Evolutionary conservation across 2,113 vertebrate genomes (phyloP).

Genomic region (Otolemur garnettii): DNA sequence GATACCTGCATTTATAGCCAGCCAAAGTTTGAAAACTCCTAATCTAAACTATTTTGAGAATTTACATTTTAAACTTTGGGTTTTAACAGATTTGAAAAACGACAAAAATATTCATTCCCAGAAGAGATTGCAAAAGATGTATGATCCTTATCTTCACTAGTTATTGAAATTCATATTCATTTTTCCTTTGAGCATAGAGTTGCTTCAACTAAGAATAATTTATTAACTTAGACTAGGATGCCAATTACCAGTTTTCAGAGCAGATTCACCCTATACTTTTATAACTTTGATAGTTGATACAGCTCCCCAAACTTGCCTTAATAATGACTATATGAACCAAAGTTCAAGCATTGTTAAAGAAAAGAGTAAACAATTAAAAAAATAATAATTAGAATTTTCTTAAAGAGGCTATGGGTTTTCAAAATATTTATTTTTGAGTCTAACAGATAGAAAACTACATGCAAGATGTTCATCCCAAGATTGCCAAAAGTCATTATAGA

Average conservation of each 20-base stretch:
- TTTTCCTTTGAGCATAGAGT: constrained; percentile 61
- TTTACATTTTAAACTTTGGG: constrained; percentile 4
- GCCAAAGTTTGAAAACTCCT: constrained; percentile 13
- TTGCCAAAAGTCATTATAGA: constrained; percentile 5
- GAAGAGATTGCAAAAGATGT: constrained; percentile 63
- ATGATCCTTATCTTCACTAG: constrained; percentile 55
- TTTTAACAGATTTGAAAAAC: constrained; percentile 53
- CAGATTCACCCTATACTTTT: constrained; percentile 42
- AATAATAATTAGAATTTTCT: background rate
- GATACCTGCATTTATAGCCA: background rate
- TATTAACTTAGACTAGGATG: constrained; percentile 66
- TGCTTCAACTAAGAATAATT: constrained; percentile 70
- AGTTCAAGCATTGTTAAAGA: background rate
- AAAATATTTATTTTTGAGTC: background rate
- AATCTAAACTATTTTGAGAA: constrained; percentile 11
- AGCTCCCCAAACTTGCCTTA: background rate
- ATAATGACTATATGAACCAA: constrained; percentile 40
- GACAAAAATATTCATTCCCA: constrained; percentile 69
- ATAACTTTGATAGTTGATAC: constrained; percentile 49
- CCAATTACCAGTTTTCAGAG: constrained; percentile 68
- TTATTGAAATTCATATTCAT: constrained; percentile 72
- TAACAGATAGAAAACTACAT: background rate
- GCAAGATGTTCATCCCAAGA: background rate
- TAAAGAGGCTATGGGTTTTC: background rate
- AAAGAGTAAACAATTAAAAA: background rate